Base-by-base conservation (phyloP, 2,113 vertebrate genomes). In the Atlantisia rogersi region DNA sequence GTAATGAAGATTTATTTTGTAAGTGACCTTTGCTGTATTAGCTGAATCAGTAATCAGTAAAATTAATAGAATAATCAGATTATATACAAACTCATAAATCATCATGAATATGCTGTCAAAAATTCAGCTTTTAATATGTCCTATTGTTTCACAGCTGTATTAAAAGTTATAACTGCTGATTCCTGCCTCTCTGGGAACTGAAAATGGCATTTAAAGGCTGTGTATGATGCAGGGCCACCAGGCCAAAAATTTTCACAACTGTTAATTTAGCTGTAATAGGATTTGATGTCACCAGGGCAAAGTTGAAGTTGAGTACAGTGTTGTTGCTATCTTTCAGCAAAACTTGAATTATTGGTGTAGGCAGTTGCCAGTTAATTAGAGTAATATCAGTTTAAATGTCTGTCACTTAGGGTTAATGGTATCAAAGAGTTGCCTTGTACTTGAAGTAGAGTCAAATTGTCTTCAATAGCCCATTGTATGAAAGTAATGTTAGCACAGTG, bases 51-150 rank as follows among this genome's bases (percentile, higher is more conserved):
- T 99, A 98, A 99, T 98, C 98, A 98, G 97, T 97, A 98, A 98
- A 98, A 99, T 99, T 99, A 99, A 99, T 98, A 98, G 98, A 98
- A 99, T 99, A 98, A 99, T 99, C 98, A 98, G 98, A 98, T 99
- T 98, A 98, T 98, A 98, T 98, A 98, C 98, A 98, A 98, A 98
- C 98, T 98, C 98, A 98, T 99, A 99, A 99, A 98, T 99, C 98
- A 98, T 97, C 37, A 42, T 2, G 94, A 97, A 97, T 96, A 92
- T 91, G 95, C 98, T 98, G 98, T 98, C 98, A 98, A 79, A 98
- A 97, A 97, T 95, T 88, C 96, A 97, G 92, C 97, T 98, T 97
- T 98, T 99, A 98, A 98, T 98, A 97, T 96, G 88, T 97, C 91
- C 97, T 97, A 93, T 98, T 99, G 98, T 98, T 99, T 98, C 97